Base-by-base conservation (phyloP, 1,140 invertebrate genomes). In the Chrysoperla carnea region DNA sequence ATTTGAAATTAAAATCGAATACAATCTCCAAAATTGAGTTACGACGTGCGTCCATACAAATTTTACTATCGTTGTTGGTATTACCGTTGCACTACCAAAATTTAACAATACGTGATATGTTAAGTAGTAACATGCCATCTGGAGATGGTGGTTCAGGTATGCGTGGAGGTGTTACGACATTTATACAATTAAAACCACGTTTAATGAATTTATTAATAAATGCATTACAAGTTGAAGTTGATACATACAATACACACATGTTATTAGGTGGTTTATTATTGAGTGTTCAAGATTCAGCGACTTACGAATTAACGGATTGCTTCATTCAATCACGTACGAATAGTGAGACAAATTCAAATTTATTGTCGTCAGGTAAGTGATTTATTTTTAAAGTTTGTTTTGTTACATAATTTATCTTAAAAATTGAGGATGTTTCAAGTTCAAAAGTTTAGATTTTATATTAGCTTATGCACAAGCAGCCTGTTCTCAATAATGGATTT, bases 31-130 rank as follows among this genome's bases (percentile, higher is more conserved):
- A 78, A 57, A 72, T 73, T 11, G 89, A 95, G 53, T 61, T 97
- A 35, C 70, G 92, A 44, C 77, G 86, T 52, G 84, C 91, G 6
- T 87, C 86, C 7, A 92, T 94, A 46, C 84, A 93, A 53, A 65
- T 94, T 14, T 64, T 98, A 11, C 60, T 94, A 39, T 94, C 91
- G 0, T 76, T 95, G 54, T 65, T 95, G 29, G 79, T 84, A 27
- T 69, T 96, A 46, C 92, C 93, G 0, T 66, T 94, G 36, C 91
- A 96, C 66, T 94, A 92, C 59, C 81, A 82, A 66, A 82, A 78
- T 54, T 61, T 88, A 37, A 63, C 71, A 8, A 85, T 88, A 23
- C 78, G 82, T 42, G 83, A 86, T 57, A 63, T 84, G 36, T 73
- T 72, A 40, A 51, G 55, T 56, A 51, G 15, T 13, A 41, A 29